Base-by-base conservation (phyloP, 2,888 invertebrate genomes). In the Biston betularia region DNA sequence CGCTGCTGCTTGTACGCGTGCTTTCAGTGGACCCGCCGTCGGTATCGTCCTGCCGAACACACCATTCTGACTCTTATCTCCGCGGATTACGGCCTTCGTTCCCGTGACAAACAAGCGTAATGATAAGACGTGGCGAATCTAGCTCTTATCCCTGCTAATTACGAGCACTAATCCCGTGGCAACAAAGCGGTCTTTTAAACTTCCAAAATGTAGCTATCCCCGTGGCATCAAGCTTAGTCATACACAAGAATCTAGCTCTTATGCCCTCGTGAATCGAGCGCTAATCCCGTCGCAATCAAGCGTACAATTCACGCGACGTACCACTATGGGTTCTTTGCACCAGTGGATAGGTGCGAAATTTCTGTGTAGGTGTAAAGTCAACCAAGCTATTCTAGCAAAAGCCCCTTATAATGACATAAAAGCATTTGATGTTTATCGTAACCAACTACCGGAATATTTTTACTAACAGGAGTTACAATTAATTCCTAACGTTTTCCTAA, bases 21-120 rank as follows among this genome's bases (percentile, higher is more conserved):
- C 88, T 92, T 49, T 90, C 92, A 6, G 93, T 87, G 1, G 93
- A 93, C 14, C 57, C 66, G 15, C 86, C 90, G 77, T 96, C 96
- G 34, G 95, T 95, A 76, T 95, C 95, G 79, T 96, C 96, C 89
- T 96, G 83, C n/a, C 54, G 78, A 80, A 74, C 78, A 61, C 53
- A 52, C 53, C 11, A 24, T 15, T 53, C 11, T 35, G 11, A 53
- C 24, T 53, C 40, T 40, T 40, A 45, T 35, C n/a, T n/a, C 50
- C 4, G 34, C 45, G 14, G n/a, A 6, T 11, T 12, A 50, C 35
- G 50, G 50, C 0, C 34, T n/a, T 6, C n/a, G n/a, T 14, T 50
- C n/a, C 52, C 52, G 6, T 40, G 14, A 7, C 53, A 38, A 24
- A 24, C 24, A 24, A 24, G 24, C 24, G 24, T 24, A 24, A 24